Conservation (phyloP, 1,140 invertebrate species). For the Oncopodura yosiiana region DNA sequence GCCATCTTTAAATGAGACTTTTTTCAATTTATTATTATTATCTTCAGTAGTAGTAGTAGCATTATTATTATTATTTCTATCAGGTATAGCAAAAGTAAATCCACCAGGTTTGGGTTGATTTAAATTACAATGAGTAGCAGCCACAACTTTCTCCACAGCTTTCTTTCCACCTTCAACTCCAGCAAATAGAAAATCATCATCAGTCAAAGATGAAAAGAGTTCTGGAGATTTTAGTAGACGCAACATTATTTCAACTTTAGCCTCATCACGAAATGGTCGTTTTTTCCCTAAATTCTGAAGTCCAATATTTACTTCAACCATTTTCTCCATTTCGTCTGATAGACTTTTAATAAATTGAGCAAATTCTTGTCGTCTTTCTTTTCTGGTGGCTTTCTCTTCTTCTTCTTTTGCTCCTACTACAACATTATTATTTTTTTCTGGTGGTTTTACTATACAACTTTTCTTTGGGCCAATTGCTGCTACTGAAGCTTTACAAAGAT, state of each 20-base stretch:
- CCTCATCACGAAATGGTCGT: background rate
- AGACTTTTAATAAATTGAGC: background rate
- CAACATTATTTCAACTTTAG: background rate
- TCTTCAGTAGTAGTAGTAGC: too few relatives aligned
- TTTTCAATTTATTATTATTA: too few relatives aligned
- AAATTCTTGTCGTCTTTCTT: background rate
- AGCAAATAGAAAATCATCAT: conserved; percentile 12
- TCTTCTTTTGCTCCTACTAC: too few relatives aligned
- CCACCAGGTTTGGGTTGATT: conserved; percentile 7
- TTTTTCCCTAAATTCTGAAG: background rate
- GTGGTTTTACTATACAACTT: background rate
- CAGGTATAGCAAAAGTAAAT: conserved; percentile 10
- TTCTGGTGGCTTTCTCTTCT: background rate
- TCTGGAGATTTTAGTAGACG: conserved; percentile 4
- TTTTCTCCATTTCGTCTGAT: background rate
- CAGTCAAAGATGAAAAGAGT: conserved; percentile 8
- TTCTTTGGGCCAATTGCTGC: background rate
- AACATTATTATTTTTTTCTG: too few relatives aligned
- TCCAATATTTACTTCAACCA: conserved; percentile 2
- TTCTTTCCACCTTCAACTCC: conserved; percentile 10
- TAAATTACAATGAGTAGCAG: conserved; percentile 1
- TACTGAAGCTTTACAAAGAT: background rate
- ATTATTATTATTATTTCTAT: too few relatives aligned
- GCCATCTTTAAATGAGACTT: too few relatives aligned
- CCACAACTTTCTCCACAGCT: conserved; percentile 3